Evolutionary conservation across 2,888 invertebrate species (phyloP), one percentile per base, ranked within the genome.

Genomic region (Lasius fuliginosus): DNA sequence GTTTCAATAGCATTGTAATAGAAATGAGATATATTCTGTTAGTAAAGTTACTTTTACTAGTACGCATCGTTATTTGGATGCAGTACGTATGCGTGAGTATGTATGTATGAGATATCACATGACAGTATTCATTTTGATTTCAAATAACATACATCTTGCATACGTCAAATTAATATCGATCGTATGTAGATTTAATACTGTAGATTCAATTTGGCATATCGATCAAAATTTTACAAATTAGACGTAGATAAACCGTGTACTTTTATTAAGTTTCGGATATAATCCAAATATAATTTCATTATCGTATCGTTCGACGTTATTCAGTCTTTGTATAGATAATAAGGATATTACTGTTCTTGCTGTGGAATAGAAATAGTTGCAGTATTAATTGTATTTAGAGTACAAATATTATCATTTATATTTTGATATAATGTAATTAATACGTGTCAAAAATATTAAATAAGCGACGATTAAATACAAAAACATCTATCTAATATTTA

Each of bases 361-460:
- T 93, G 93, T 93, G 93, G 93, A 93, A 93, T 93, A 93, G 93
- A 93, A 93, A 93, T 91, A 87, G 83, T 82, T 68, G 77, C 76
- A 75, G 81, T 79, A 79, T 86, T 62, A 77, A 46, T 42, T 79
- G 46, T 49, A 71, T 69, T 79, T 33, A 36, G 18, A 71, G 1
- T 49, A 68, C 23, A 60, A 27, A 33, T 27, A 49, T 49, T 46
- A 58, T 46, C 60, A 46, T 12, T 33, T 49, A 60, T 23, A 23
- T 36, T 5, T 71, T 49, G n/a, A 33, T 23, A 69, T 42, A 69
- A 58, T n/a, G 4, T 53, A 53, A 53, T 53, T 53, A n/a, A n/a
- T 53, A 53, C 3, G 8, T 53, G n/a, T 53, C 18, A 53, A 53
- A 53, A 53, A 49, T 49, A 49, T 49, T 49, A 49, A 49, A 53